phyloP scores from a whole-genome alignment of 2,797 vertebrate species.

The Sebastes miniatus region DNA sequence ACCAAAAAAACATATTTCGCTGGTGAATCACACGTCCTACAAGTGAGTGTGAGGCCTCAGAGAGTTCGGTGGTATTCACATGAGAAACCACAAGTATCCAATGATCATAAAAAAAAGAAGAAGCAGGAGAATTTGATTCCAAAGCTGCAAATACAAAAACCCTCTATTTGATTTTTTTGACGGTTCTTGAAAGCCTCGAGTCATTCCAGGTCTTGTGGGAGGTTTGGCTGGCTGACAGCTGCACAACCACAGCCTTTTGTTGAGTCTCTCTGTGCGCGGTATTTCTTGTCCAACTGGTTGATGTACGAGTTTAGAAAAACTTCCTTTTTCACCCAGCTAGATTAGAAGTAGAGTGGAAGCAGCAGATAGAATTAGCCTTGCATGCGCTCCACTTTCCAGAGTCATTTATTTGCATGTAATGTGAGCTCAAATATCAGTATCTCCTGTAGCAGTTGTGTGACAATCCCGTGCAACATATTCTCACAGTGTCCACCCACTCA shows the following conservation, averaged over 20 bases:
- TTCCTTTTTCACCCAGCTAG: conserved; percentile 14
- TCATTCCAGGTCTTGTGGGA: conserved; percentile 56
- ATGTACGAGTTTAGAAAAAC: conserved; percentile 19
- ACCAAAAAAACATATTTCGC: not conserved
- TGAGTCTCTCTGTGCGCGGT: not conserved
- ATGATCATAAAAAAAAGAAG: not conserved
- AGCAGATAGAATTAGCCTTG: conserved; percentile 18
- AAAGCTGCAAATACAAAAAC: conserved; percentile 5
- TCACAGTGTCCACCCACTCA: conserved; percentile 34
- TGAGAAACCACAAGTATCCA: conserved; percentile 8
- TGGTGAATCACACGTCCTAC: not conserved
- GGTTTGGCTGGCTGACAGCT: conserved; percentile 37
- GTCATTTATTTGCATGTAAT: not conserved
- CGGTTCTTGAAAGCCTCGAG: conserved; percentile 13
- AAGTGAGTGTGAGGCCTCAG: not conserved
- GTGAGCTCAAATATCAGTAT: not conserved
- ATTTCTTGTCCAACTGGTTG: conserved; percentile 35
- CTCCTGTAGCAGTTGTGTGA: not conserved
- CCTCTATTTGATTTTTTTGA: conserved; percentile 14
- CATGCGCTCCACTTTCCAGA: not conserved
- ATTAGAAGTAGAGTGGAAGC: conserved; percentile 13
- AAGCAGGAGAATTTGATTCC: not conserved
- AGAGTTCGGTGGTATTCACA: not conserved
- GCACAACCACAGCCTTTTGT: conserved; percentile 35
- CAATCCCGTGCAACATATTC: not conserved